phyloP scores from a whole-genome alignment of 2,113 vertebrate species.

The Poecile atricapillus region DNA sequence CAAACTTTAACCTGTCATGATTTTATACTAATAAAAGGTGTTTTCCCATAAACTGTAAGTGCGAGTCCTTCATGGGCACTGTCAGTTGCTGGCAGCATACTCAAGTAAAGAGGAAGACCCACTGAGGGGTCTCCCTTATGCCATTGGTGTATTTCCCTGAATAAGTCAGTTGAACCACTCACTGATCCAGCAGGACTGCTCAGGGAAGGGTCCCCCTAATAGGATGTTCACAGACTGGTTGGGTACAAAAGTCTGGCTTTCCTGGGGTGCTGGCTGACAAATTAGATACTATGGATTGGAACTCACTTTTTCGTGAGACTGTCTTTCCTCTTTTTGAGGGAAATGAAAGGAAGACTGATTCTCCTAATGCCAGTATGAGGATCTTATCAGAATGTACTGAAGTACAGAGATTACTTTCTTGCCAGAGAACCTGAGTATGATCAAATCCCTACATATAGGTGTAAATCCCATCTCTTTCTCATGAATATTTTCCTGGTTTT shows the following conservation, averaged over 20 bases:
- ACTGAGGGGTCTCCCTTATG: neutral
- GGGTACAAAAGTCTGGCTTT: neutral
- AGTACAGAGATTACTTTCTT: neutral
- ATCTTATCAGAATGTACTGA: neutral
- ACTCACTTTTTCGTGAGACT: neutral
- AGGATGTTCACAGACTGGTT: neutral
- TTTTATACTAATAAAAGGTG: neutral
- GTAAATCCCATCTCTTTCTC: neutral
- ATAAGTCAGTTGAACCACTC: neutral
- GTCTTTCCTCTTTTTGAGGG: neutral
- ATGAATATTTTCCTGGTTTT: neutral
- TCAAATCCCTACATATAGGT: neutral
- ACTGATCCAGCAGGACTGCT: neutral
- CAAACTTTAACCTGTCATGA: neutral
- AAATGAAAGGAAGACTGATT: neutral
- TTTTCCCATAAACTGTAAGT: neutral
- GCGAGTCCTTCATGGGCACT: rapidly evolving
- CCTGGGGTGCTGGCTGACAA: neutral
- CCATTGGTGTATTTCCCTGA: neutral
- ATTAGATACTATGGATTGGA: neutral
- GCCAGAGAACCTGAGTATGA: neutral
- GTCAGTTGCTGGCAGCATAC: neutral
- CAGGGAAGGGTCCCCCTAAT: neutral
- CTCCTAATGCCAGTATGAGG: neutral
- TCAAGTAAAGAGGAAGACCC: neutral